Conservation (phyloP, 2,797 vertebrate species). For the Luscinia luscinia region DNA sequence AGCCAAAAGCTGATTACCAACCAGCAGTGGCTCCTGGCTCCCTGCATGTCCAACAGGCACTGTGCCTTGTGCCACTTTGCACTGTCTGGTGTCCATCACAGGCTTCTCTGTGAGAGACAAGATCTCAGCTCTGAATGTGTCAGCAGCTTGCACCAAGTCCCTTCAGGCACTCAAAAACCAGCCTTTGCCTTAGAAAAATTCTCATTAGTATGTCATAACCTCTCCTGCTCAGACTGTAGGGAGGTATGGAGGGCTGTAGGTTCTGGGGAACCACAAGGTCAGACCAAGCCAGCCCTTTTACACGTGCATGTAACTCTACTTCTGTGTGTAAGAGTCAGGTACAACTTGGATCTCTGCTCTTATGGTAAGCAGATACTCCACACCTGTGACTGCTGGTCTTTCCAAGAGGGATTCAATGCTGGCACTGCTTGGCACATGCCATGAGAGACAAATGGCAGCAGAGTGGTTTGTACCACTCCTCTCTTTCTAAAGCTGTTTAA, state of each 20-base stretch:
- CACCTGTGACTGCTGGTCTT: background rate
- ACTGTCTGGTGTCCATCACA: background rate
- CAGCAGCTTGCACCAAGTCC: background rate
- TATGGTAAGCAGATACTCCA: background rate
- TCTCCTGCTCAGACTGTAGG: background rate
- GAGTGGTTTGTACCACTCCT: background rate
- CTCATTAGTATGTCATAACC: background rate
- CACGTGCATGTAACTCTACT: rapidly evolving
- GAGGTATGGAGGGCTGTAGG: background rate
- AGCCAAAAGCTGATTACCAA: background rate
- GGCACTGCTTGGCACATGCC: background rate
- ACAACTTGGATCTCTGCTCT: background rate
- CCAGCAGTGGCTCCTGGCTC: background rate
- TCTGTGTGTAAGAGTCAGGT: background rate
- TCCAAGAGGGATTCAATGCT: background rate
- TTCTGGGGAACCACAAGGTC: background rate
- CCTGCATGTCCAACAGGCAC: background rate
- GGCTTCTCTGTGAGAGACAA: background rate
- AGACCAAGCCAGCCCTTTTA: background rate
- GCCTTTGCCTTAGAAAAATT: background rate
- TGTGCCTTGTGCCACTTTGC: rapidly evolving
- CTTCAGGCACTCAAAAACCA: background rate
- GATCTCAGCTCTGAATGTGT: background rate
- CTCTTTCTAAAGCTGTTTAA: background rate
- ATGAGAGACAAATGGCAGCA: background rate